Percentiles rank a stretch among this genome's conserved stretches.
phyloP scores from a whole-genome alignment of 2,797 vertebrate genomes.

The Labroides dimidiatus region DNA sequence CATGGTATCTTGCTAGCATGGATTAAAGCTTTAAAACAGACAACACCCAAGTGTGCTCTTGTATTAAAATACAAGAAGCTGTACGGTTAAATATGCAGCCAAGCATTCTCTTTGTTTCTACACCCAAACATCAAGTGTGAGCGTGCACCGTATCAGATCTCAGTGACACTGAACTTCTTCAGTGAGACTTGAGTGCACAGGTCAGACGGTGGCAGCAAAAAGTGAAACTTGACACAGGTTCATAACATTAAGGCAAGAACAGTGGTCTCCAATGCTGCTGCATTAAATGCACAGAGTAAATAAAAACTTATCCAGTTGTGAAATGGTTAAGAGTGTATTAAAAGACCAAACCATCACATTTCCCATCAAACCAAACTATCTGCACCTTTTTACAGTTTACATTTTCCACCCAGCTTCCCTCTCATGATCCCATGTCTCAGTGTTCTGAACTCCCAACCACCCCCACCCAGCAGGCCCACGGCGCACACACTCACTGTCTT shows the following conservation, averaged over 20 bases:
- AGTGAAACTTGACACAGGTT: conserved; percentile 25
- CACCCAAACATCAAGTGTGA: conserved; percentile 24
- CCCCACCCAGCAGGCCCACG: conserved; percentile 58
- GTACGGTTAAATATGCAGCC: neutral
- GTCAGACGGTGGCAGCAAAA: conserved; percentile 26
- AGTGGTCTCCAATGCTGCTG: conserved; percentile 21
- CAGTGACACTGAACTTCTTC: conserved; percentile 37
- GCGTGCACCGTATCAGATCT: conserved; percentile 27
- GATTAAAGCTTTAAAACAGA: conserved; percentile 8
- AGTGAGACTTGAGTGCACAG: conserved; percentile 46
- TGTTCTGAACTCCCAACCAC: conserved; percentile 23
- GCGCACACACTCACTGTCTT: conserved; percentile 96
- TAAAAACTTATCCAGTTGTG: conserved; percentile 2
- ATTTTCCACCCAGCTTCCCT: conserved; percentile 1
- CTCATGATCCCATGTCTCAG: conserved; percentile 4
- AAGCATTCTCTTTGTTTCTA: conserved; percentile 26
- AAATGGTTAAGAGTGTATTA: neutral
- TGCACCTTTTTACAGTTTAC: conserved; percentile 11
- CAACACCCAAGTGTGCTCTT: conserved; percentile 19
- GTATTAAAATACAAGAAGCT: conserved; percentile 27
- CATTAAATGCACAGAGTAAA: conserved; percentile 6
- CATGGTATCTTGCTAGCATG: neutral
- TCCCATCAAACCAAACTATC: too few species aligned
- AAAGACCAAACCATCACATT: too few species aligned
- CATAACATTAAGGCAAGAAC: conserved; percentile 27